phyloP scores from a whole-genome alignment of 2,888 invertebrate genomes.

The Megastigmus dorsalis region DNA sequence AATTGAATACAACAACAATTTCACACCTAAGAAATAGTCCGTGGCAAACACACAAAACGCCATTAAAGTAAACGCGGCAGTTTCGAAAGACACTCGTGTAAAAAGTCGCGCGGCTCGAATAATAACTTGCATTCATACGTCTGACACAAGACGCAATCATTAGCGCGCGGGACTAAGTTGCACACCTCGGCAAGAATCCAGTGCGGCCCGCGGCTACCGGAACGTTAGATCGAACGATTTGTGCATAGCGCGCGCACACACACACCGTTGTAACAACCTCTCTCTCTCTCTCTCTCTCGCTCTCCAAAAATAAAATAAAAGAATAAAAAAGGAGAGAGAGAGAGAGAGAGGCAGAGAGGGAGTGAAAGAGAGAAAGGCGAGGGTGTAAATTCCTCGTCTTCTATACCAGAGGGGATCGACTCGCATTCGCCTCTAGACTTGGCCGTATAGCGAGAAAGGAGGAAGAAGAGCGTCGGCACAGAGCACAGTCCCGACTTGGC shows the following conservation, averaged over 20 bases:
- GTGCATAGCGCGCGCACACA: too few species aligned
- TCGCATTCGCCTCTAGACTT: constrained; percentile 55
- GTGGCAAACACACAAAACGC: too few species aligned
- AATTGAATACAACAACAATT: too few species aligned
- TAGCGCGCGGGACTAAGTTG: constrained; percentile 1
- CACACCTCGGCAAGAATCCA: too few species aligned
- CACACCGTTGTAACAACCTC: not conserved
- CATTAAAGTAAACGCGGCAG: too few species aligned
- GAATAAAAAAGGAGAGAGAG: not conserved
- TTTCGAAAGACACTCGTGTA: too few species aligned
- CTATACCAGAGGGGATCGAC: constrained; percentile 58
- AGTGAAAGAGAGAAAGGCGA: constrained; percentile 18
- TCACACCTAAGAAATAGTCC: too few species aligned
- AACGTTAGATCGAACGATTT: constrained; percentile 2
- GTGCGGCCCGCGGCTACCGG: constrained; percentile 12
- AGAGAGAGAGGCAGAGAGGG: constrained; percentile 2
- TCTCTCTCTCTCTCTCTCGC: too few species aligned
- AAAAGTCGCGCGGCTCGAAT: too few species aligned
- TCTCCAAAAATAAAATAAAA: constrained; percentile 10
- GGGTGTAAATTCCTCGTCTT: constrained; percentile 64
- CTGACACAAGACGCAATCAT: constrained; percentile 31
- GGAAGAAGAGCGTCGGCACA: constrained; percentile 30
- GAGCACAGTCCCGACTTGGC: constrained; percentile 56
- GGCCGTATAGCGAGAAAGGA: constrained; percentile 28
- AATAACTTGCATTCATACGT: not conserved